Percentiles rank a stretch among this genome's conserved stretches.
These are phyloP conservation scores for Cenopis cana DNA, from an alignment of 2,888 invertebrate genomes.

Conservation along the genomic window DNA sequence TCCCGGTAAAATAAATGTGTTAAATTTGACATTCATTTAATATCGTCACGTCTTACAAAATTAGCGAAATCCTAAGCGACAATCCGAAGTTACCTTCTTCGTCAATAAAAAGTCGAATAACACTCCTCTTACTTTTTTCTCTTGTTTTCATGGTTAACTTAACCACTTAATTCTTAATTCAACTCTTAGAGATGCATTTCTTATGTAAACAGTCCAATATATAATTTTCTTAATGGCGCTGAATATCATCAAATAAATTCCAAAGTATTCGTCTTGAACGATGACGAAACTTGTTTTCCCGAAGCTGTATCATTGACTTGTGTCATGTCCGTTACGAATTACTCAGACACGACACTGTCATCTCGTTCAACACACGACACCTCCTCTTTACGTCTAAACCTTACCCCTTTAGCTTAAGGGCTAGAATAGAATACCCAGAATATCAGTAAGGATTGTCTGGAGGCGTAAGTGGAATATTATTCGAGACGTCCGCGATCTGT, in stretches of 20 bases:
- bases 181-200: too few species aligned
- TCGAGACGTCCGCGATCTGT: slow-evolving; percentile 50
- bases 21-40: too few species aligned
- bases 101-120: too few species aligned
- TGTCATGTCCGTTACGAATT: slow-evolving; percentile 48
- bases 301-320: slow-evolving; percentile 44
- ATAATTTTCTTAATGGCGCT: not conserved
- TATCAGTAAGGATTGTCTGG: slow-evolving; percentile 9
- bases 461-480: slow-evolving; percentile 54
- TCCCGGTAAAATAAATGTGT: too few species aligned
- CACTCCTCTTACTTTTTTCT: too few species aligned
- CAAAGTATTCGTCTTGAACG: slow-evolving; percentile 1
- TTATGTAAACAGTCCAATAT: not conserved
- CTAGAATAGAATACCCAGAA: slow-evolving; percentile 9
- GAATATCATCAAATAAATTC: too few species aligned
- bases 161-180: too few species aligned
- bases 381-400: slow-evolving; percentile 7
- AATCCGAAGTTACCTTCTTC: too few species aligned
- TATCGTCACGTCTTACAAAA: too few species aligned
- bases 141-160: too few species aligned
- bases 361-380: slow-evolving; percentile 26
- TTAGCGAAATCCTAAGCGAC: too few species aligned
- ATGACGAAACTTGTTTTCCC: slow-evolving; percentile 32
- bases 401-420: slow-evolving; percentile 12
- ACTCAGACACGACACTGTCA: slow-evolving; percentile 42